Conservation (phyloP, 2,797 vertebrate genomes). For the Jordanella pulchra region DNA sequence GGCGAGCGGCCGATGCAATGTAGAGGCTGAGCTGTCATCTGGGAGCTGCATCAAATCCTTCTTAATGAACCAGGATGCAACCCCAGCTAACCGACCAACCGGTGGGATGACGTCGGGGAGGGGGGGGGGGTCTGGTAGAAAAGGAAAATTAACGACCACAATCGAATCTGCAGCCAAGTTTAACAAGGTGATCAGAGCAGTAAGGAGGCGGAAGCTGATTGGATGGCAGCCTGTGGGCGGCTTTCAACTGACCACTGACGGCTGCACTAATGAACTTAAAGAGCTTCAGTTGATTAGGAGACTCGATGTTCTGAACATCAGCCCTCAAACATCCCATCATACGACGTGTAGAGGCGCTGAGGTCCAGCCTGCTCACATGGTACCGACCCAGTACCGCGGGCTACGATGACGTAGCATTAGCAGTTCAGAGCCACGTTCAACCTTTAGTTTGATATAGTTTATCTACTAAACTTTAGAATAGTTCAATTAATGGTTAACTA, state of each 20-base stretch:
- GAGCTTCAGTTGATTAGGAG: slow-evolving; percentile 11
- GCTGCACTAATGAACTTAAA: slow-evolving; percentile 22
- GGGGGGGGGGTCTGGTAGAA: slow-evolving; percentile 14
- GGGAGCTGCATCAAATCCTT: slow-evolving; percentile 42
- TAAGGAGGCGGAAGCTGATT: slow-evolving; percentile 52
- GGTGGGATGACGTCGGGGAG: neutral
- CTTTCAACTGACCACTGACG: slow-evolving; percentile 35
- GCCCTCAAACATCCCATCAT: too few species aligned
- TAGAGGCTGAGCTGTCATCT: slow-evolving; percentile 54
- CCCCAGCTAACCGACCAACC: slow-evolving; percentile 21
- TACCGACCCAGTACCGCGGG: too few species aligned
- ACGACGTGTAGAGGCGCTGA: too few species aligned
- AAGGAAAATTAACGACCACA: slow-evolving; percentile 47
- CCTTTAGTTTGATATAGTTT: too few species aligned
- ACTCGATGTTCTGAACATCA: too few species aligned
- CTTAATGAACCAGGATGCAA: slow-evolving; percentile 53
- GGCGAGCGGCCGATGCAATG: slow-evolving; percentile 53
- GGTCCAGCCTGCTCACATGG: too few species aligned
- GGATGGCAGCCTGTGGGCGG: slow-evolving; percentile 45
- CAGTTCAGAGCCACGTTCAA: too few species aligned
- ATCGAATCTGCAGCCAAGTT: slow-evolving; percentile 47
- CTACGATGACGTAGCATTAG: too few species aligned
- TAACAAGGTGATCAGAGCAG: slow-evolving; percentile 52
- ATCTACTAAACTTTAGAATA: too few species aligned
- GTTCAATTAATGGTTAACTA: too few species aligned